A percentile compares a stretch with the other conserved stretches of the same genome.
phyloP scores from a whole-genome alignment of 2,888 invertebrate species.

The Abrostola tripartita region DNA sequence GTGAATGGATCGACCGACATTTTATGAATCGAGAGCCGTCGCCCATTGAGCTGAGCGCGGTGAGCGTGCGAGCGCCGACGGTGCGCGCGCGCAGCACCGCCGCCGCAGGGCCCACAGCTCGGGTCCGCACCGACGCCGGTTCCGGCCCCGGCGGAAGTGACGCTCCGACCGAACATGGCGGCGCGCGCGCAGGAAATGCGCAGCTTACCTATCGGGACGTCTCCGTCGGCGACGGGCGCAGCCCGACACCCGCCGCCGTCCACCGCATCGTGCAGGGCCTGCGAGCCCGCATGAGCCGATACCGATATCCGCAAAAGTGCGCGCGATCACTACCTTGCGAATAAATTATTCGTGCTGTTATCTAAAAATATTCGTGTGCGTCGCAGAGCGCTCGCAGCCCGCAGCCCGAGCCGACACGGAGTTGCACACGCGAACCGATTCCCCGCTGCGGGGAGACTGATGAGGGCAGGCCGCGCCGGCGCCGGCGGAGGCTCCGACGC shows the following conservation, averaged over 20 bases:
- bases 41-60: conserved; percentile 81
- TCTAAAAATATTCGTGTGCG: conserved; percentile 87
- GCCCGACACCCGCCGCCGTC: conserved; percentile 70
- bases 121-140: conserved; percentile 72
- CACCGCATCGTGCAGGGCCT: conserved; percentile 68
- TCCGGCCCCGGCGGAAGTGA: conserved; percentile 85
- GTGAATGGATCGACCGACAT: conserved; percentile 88
- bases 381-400: conserved; percentile 74
- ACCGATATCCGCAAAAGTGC: conserved; percentile 84
- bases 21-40: conserved; percentile 87
- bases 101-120: conserved; percentile 73
- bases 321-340: conserved; percentile 86
- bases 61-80: conserved; percentile 61
- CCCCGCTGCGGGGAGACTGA: conserved; percentile 88
- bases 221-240: conserved; percentile 74
- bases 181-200: conserved; percentile 88
- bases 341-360: conserved; percentile 87
- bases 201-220: conserved; percentile 88
- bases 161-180: conserved; percentile 86
- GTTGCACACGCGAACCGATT: conserved; percentile 85
- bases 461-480: conserved; percentile 86
- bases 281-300: conserved; percentile 79
- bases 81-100: conserved; percentile 68
- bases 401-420: conserved; percentile 75
- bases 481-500: conserved; percentile 85